Conservation (phyloP, 2,113 vertebrate species). For the Daphoenositta chrysoptera region DNA sequence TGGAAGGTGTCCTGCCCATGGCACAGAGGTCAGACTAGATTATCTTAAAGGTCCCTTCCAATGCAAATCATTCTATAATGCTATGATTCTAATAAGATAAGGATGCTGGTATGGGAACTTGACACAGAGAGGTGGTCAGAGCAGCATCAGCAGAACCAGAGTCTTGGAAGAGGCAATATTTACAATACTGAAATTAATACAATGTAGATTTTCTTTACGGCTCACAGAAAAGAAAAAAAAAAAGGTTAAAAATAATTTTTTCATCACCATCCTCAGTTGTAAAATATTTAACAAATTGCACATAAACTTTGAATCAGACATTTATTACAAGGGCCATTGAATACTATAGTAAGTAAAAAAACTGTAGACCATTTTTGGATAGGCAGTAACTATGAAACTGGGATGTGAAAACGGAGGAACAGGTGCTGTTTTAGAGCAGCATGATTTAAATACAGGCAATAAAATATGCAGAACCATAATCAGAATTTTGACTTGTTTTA, state of each 20-base stretch:
- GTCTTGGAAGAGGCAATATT: not conserved
- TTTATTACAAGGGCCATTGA: not conserved
- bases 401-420: not conserved
- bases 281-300: not conserved
- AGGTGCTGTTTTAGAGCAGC: not conserved
- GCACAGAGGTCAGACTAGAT: rapidly evolving
- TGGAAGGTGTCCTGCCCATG: not conserved
- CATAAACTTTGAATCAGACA: not conserved
- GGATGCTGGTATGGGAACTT: not conserved
- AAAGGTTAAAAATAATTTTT: not conserved
- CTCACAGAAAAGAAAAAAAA: not conserved
- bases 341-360: not conserved
- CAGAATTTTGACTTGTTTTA: constrained; percentile 27
- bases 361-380: not conserved
- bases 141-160: not conserved
- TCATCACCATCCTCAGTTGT: not conserved
- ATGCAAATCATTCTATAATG: not conserved
- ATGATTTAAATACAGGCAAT: not conserved
- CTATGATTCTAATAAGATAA: not conserved
- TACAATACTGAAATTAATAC: not conserved
- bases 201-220: not conserved
- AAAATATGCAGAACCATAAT: constrained; percentile 50
- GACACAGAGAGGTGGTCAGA: not conserved
- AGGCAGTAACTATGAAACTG: not conserved
- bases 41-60: not conserved